Conservation (phyloP, 1,140 invertebrate species). For the Heliconius nattereri region DNA sequence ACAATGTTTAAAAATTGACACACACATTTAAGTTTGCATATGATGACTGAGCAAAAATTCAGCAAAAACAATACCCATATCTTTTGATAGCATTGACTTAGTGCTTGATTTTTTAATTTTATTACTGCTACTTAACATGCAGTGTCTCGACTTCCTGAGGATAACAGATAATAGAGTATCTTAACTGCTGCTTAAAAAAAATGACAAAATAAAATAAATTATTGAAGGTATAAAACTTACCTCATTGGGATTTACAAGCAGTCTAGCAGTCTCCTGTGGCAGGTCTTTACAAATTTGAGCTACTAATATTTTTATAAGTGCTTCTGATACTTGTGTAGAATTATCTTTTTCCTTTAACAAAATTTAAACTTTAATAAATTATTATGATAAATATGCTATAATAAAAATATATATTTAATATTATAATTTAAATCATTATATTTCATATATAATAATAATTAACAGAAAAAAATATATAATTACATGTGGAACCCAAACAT, state of each 20-base stretch:
- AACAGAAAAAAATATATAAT: slow-evolving; percentile 22
- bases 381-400: not conserved
- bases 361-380: not conserved
- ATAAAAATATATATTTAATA: not conserved
- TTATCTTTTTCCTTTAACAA: slow-evolving; percentile 61
- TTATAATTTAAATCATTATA: not conserved
- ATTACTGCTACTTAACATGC: too few relatives aligned
- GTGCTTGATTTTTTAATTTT: too few relatives aligned
- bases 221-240: slow-evolving; percentile 44
- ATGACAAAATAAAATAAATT: too few relatives aligned
- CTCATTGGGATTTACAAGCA: slow-evolving; percentile 78
- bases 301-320: slow-evolving; percentile 74
- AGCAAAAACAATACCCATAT: too few relatives aligned
- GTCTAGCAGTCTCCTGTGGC: slow-evolving; percentile 64
- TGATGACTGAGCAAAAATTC: too few relatives aligned
- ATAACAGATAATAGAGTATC: not conserved
- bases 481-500: slow-evolving; percentile 92
- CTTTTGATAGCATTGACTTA: too few relatives aligned
- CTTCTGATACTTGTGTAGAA: slow-evolving; percentile 72
- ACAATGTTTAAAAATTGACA: too few relatives aligned
- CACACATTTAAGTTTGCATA: too few relatives aligned
- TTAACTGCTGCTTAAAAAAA: too few relatives aligned
- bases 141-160: not conserved
- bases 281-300: slow-evolving; percentile 78
- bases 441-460: not conserved